A percentile compares a stretch with the other conserved stretches of the same genome.
Conservation (phyloP, 1,140 invertebrate genomes). For the Tribolium madens region DNA sequence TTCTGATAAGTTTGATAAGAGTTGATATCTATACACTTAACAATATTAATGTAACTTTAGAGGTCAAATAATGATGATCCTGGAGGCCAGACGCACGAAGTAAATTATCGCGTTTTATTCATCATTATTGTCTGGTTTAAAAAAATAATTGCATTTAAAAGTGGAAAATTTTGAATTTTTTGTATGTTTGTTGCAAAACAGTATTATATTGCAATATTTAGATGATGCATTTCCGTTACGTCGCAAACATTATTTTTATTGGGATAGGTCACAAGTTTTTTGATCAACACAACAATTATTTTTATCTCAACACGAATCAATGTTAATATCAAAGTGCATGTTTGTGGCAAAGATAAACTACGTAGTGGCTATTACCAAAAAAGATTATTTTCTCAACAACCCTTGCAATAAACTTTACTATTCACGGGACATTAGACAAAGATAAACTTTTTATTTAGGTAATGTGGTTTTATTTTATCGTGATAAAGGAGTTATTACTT, state of each 20-base stretch:
- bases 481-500: background rate
- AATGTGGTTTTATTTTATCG: constrained; percentile 5
- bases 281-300: background rate
- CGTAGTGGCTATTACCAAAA: background rate
- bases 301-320: background rate
- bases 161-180: background rate
- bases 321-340: constrained; percentile 13
- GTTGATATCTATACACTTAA: constrained; percentile 42
- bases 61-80: constrained; percentile 22
- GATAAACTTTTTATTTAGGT: background rate
- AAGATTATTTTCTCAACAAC: background rate
- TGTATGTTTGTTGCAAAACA: background rate
- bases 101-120: constrained; percentile 24
- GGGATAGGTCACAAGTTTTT: constrained; percentile 21
- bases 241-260: background rate
- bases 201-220: background rate
- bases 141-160: constrained; percentile 1
- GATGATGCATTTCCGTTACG: background rate
- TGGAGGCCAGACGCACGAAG: constrained; percentile 2
- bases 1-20: constrained; percentile 45
- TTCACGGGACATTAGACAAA: background rate
- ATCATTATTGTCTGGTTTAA: constrained; percentile 11
- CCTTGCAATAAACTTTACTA: background rate
- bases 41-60: constrained; percentile 36
- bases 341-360: background rate